A percentile compares a stretch with the other conserved stretches of the same genome.
These are phyloP conservation scores for Pocota personata DNA, from an alignment of 2,888 invertebrate species.

Conservation along the genomic window DNA sequence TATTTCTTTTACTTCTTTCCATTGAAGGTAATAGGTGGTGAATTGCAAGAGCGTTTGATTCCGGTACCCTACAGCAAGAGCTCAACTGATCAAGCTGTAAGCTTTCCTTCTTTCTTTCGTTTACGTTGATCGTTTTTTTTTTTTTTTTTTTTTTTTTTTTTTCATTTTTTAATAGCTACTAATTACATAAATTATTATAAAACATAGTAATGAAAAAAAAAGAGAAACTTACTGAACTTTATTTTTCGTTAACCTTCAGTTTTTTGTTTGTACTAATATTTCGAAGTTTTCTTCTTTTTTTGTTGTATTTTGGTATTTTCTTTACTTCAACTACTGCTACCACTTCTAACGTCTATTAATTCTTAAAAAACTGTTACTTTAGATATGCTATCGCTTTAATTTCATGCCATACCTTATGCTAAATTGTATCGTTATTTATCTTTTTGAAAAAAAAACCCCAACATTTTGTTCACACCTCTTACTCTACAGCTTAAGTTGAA, in stretches of 20 bases:
- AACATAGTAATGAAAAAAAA: slow-evolving; percentile 25
- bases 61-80: slow-evolving; percentile 99
- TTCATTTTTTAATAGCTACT: slow-evolving; percentile 75
- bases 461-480: not conserved
- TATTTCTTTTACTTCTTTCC: slow-evolving; percentile 86
- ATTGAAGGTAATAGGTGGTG: slow-evolving; percentile 99
- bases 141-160: slow-evolving; percentile 80
- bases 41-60: slow-evolving; percentile 99
- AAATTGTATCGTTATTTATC: slow-evolving; percentile 10
- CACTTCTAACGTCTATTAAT: slow-evolving; percentile 17
- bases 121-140: slow-evolving; percentile 75
- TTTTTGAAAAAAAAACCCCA: not conserved
- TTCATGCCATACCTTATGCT: slow-evolving; percentile 28
- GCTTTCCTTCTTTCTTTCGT: slow-evolving; percentile 83
- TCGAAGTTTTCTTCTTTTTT: slow-evolving; percentile 42
- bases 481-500: not conserved
- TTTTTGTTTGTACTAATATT: slow-evolving; percentile 47
- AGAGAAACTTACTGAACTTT: not conserved
- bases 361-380: slow-evolving; percentile 11
- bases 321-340: slow-evolving; percentile 40
- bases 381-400: slow-evolving; percentile 38
- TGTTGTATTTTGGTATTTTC: slow-evolving; percentile 36
- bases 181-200: slow-evolving; percentile 49
- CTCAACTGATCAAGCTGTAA: slow-evolving; percentile 99
- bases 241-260: slow-evolving; percentile 24